A percentile compares a stretch with the other conserved stretches of the same genome.
Conservation (phyloP, 2,888 invertebrate genomes). For the Cinara cedri region DNA sequence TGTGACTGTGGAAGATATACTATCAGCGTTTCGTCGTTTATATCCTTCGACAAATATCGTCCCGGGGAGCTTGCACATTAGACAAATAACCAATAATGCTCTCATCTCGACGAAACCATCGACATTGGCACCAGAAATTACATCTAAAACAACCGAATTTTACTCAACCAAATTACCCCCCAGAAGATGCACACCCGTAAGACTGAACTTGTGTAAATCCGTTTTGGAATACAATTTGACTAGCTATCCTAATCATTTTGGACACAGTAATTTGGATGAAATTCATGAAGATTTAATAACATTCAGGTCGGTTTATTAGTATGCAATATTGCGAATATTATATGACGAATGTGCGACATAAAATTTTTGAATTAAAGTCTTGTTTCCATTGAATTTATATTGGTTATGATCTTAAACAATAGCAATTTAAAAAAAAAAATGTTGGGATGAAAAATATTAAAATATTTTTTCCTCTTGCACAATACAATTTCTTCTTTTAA, state of each 20-base stretch:
- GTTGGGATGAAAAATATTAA: too few relatives aligned
- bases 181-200: slow-evolving; percentile 71
- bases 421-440: too few relatives aligned
- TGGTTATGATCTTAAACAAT: not conserved
- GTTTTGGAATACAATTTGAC: slow-evolving; percentile 74
- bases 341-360: too few relatives aligned
- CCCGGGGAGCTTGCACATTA: slow-evolving; percentile 71
- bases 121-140: slow-evolving; percentile 20
- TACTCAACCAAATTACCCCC: slow-evolving; percentile 68
- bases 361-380: too few relatives aligned
- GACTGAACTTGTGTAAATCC: slow-evolving; percentile 71
- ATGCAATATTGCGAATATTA: too few relatives aligned
- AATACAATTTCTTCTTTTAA: too few relatives aligned
- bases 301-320: slow-evolving; percentile 65
- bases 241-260: slow-evolving; percentile 81
- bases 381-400: too few relatives aligned
- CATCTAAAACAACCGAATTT: slow-evolving; percentile 53
- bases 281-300: slow-evolving; percentile 79
- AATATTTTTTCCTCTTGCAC: too few relatives aligned
- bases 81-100: slow-evolving; percentile 64
- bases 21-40: slow-evolving; percentile 66
- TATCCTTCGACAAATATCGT: slow-evolving; percentile 72
- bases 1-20: slow-evolving; percentile 70
- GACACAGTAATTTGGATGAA: slow-evolving; percentile 71
- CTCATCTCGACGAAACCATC: slow-evolving; percentile 29